phyloP scores from a whole-genome alignment of 2,888 invertebrate genomes.

The Lasioglossum malachurum region DNA sequence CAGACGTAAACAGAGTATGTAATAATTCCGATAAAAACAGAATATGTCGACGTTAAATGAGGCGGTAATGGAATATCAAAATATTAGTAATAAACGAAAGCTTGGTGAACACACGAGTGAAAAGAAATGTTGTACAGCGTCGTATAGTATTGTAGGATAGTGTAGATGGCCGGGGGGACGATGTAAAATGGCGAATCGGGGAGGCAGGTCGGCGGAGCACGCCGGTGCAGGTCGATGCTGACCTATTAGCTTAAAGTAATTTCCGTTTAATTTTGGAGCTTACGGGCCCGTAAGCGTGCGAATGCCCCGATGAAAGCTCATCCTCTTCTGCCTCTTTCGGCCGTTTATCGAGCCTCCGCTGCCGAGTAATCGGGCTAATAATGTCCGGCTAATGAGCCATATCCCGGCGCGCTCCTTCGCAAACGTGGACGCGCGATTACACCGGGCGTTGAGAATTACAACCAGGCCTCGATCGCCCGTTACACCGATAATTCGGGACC shows the following conservation, averaged over 20 bases:
- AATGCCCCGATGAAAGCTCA: slow-evolving; percentile 23
- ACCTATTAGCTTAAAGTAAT: slow-evolving; percentile 75
- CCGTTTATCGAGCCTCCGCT: slow-evolving; percentile 71
- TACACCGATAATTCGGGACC: neutral
- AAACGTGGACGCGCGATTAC: slow-evolving; percentile 11
- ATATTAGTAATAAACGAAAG: neutral
- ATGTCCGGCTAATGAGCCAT: slow-evolving; percentile 66
- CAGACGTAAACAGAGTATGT: neutral
- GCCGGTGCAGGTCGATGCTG: slow-evolving; percentile 56
- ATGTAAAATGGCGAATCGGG: neutral
- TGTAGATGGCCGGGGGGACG: neutral
- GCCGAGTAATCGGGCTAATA: slow-evolving; percentile 59
- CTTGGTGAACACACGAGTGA: neutral
- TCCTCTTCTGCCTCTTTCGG: slow-evolving; percentile 5
- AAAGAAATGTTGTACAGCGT: neutral
- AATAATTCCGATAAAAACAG: neutral
- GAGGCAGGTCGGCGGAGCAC: slow-evolving; percentile 8
- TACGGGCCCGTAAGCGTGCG: slow-evolving; percentile 22
- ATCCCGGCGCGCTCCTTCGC: slow-evolving; percentile 30
- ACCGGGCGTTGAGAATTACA: slow-evolving; percentile 1
- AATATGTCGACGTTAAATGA: neutral
- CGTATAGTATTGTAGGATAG: neutral
- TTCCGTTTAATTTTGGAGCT: slow-evolving; percentile 74
- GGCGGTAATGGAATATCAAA: neutral
- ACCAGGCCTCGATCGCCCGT: neutral